A percentile compares a stretch with the other conserved stretches of the same genome.
These are phyloP conservation scores for Siphamia tubifer DNA, from an alignment of 2,113 vertebrate genomes.

Conservation along the genomic window DNA sequence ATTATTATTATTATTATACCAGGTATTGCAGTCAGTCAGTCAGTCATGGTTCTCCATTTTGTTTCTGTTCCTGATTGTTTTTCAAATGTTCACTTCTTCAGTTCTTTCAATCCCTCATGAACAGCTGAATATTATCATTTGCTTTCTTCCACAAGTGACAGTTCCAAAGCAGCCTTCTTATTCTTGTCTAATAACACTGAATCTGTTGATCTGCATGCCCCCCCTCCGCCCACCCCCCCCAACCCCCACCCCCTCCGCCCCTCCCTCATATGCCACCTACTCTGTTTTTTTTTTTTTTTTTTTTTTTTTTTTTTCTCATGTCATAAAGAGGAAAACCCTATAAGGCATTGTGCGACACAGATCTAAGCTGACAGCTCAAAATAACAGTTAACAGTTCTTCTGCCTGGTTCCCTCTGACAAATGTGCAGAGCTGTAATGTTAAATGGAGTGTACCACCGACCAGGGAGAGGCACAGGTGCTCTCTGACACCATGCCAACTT, in stretches of 20 bases:
- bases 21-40: neutral
- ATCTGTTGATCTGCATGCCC: constrained; percentile 10
- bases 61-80: neutral
- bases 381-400: constrained; percentile 66
- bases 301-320: constrained; percentile 46
- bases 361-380: constrained; percentile 67
- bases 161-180: constrained; percentile 13
- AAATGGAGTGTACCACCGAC: constrained; percentile 62
- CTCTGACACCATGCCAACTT: constrained; percentile 43
- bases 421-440: constrained; percentile 57
- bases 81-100: neutral
- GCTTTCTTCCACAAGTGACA: neutral
- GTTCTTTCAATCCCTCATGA: neutral
- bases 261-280: constrained; percentile 21
- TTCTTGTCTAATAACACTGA: constrained; percentile 5
- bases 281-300: no score
- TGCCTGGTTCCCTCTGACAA: constrained; percentile 56
- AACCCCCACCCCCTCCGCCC: neutral
- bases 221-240: no score
- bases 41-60: neutral
- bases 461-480: constrained; percentile 50
- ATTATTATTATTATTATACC: no score
- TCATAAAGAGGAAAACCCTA: constrained; percentile 40
- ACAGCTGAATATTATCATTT: neutral
- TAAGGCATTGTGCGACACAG: constrained; percentile 53